These are phyloP conservation scores for Bursaphelenchus okinawaensis DNA, from an alignment of 2,888 invertebrate species.

Conservation along the genomic window DNA sequence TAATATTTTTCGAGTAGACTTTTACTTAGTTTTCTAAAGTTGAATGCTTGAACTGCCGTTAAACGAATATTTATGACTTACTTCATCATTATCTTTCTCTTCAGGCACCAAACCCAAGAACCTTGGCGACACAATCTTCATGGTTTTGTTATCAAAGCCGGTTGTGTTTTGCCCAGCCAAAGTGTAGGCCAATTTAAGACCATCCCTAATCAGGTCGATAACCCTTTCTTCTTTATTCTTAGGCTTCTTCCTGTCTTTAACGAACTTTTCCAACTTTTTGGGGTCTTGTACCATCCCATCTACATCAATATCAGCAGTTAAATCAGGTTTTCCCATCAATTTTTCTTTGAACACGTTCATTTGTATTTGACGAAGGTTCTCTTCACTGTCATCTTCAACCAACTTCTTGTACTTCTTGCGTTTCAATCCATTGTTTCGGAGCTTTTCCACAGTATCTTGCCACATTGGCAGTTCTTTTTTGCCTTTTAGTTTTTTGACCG, in stretches of 20 bases:
- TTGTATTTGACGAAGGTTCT: constrained; percentile 4
- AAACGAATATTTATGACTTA: not conserved
- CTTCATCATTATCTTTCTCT: constrained; percentile 5
- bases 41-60: not conserved
- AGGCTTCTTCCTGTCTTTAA: not conserved
- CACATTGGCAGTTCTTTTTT: constrained; percentile 14
- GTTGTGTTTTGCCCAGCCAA: constrained; percentile 16
- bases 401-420: not conserved
- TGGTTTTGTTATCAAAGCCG: constrained; percentile 18
- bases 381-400: constrained; percentile 9
- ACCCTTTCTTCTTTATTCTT: constrained; percentile 1
- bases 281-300: constrained; percentile 1
- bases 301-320: not conserved
- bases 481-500: not conserved
- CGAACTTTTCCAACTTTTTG: not conserved
- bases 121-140: constrained; percentile 16
- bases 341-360: not conserved
- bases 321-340: not conserved
- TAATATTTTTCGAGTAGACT: too few species aligned
- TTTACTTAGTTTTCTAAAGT: not conserved
- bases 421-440: constrained; percentile 6
- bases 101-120: constrained; percentile 14
- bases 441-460: constrained; percentile 18
- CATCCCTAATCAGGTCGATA: constrained; percentile 9
- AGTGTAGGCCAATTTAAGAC: constrained; percentile 15